These are phyloP conservation scores for Ylistrum balloti DNA, from an alignment of 1,140 invertebrate genomes.

Conservation along the genomic window DNA sequence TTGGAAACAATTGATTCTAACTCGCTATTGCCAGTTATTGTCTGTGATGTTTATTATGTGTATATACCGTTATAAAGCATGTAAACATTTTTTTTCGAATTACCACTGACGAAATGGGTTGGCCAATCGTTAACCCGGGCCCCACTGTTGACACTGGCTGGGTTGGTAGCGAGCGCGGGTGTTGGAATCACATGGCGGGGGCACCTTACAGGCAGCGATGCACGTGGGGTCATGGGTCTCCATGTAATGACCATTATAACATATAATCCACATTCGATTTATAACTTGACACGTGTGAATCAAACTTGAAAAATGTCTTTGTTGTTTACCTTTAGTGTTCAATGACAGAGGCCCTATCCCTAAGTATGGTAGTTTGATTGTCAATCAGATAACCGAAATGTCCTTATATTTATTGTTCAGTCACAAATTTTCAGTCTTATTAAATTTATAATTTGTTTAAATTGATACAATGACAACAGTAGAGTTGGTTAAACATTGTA, in stretches of 20 bases:
- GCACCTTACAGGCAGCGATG: background rate
- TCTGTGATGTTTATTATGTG: background rate
- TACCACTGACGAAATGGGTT: constrained; percentile 32
- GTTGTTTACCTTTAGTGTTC: background rate
- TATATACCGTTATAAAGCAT: background rate
- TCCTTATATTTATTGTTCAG: background rate
- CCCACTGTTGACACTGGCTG: constrained; percentile 14
- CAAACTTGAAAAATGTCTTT: constrained; percentile 29
- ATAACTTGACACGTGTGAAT: background rate
- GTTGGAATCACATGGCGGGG: constrained; percentile 7
- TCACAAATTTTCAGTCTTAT: background rate
- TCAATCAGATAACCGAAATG: background rate
- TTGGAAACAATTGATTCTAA: background rate
- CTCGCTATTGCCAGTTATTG: background rate
- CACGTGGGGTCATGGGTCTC: background rate
- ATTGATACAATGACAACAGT: background rate
- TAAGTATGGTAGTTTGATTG: background rate
- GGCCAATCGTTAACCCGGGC: background rate
- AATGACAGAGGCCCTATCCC: background rate
- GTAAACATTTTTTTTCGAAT: constrained; percentile 13
- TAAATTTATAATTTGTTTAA: background rate
- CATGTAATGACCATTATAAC: background rate
- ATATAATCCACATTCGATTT: background rate
- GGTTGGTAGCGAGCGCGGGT: constrained; percentile 21
- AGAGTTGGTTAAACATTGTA: background rate